A percentile compares a stretch with the other conserved stretches of the same genome.
Conservation (phyloP, 2,113 vertebrate genomes). For the Anguilla japonica region DNA sequence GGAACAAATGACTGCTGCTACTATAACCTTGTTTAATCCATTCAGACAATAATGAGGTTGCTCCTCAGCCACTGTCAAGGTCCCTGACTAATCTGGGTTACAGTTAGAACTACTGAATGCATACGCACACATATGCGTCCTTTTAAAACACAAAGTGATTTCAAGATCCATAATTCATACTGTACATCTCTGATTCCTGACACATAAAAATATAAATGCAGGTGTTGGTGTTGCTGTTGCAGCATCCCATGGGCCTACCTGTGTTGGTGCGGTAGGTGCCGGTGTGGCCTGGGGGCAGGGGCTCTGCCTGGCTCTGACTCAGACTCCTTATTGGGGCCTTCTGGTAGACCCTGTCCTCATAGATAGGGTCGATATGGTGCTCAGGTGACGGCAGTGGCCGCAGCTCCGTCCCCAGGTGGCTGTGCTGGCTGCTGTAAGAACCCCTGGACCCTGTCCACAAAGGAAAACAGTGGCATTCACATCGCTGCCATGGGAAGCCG, state of each 20-base stretch:
- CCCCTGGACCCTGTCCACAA: constrained; percentile 83
- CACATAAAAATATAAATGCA: background rate
- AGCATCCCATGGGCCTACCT: constrained; percentile 69
- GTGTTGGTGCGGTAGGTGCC: constrained; percentile 92
- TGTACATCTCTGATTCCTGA: background rate
- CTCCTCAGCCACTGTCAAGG: constrained; percentile 3
- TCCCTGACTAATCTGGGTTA: constrained; percentile 28
- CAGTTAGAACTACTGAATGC: constrained; percentile 27
- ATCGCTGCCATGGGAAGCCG: background rate
- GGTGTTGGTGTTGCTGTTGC: background rate
- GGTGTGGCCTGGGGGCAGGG: constrained; percentile 78
- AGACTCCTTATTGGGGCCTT: constrained; percentile 96
- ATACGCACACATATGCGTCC: background rate
- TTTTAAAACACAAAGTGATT: too few relatives aligned
- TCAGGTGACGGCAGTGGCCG: constrained; percentile 94
- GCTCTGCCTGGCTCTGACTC: constrained; percentile 94
- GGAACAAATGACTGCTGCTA: background rate
- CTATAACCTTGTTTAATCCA: constrained; percentile 25
- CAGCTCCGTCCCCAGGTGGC: constrained; percentile 84
- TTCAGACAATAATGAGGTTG: constrained; percentile 38
- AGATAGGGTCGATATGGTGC: constrained; percentile 96
- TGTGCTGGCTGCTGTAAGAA: constrained; percentile 94
- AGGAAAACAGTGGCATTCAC: background rate
- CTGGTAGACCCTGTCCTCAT: constrained; percentile 96
- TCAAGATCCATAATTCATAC: too few relatives aligned